These are phyloP conservation scores for Thymelicus acteon DNA, from an alignment of 2,888 invertebrate species.

Conservation along the genomic window DNA sequence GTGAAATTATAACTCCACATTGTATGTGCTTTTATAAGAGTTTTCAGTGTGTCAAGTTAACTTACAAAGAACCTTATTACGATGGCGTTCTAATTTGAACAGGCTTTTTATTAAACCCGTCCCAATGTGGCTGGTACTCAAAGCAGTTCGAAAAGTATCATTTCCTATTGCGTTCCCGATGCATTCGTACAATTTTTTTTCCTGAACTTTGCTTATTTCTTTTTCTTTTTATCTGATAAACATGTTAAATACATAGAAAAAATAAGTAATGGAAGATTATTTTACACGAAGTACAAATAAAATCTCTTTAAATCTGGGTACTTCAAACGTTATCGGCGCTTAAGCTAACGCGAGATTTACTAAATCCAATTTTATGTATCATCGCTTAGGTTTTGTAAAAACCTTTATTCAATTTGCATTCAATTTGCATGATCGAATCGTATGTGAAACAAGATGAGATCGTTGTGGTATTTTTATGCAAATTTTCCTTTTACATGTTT, in stretches of 20 bases:
- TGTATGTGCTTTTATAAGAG: too few relatives aligned
- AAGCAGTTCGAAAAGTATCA: not conserved
- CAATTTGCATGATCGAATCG: not conserved
- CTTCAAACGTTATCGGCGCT: slow-evolving; percentile 27
- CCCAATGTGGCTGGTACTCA: not conserved
- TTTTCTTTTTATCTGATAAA: too few relatives aligned
- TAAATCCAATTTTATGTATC: slow-evolving; percentile 28
- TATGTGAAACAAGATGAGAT: slow-evolving; percentile 1
- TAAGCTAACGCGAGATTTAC: slow-evolving; percentile 28
- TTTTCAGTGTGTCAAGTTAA: too few relatives aligned
- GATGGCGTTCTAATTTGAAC: too few relatives aligned
- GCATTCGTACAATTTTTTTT: not conserved
- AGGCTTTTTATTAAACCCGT: too few relatives aligned
- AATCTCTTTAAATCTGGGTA: slow-evolving; percentile 24
- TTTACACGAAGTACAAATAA: slow-evolving; percentile 19
- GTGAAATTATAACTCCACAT: too few relatives aligned
- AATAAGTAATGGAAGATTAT: slow-evolving; percentile 12
- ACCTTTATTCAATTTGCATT: slow-evolving; percentile 8
- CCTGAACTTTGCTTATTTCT: not conserved
- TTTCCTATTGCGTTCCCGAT: not conserved
- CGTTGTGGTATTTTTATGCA: not conserved
- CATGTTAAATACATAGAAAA: not conserved
- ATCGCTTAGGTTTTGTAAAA: slow-evolving; percentile 8
- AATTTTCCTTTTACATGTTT: not conserved
- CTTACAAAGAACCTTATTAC: too few relatives aligned